These are phyloP conservation scores for Atractosteus spatula DNA, from an alignment of 2,113 vertebrate genomes.

Conservation along the genomic window DNA sequence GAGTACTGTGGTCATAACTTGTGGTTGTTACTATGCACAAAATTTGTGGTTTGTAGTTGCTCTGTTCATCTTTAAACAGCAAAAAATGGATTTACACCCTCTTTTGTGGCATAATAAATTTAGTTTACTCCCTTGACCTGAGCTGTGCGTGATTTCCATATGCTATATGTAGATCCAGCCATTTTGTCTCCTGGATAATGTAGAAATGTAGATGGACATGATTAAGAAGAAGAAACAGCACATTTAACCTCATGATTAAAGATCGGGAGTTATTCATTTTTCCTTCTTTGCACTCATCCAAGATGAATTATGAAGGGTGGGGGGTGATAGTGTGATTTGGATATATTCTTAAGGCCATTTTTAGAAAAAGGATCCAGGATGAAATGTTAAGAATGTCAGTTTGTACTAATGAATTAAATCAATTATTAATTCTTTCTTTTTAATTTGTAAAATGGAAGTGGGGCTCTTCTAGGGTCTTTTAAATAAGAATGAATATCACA, in stretches of 20 bases:
- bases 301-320: too few relatives aligned
- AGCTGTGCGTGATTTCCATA: too few relatives aligned
- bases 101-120: too few relatives aligned
- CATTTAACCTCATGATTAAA: too few relatives aligned
- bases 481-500: slow-evolving; percentile 28
- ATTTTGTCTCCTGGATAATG: neutral
- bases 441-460: slow-evolving; percentile 37
- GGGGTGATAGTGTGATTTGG: neutral
- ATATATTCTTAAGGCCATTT: slow-evolving; percentile 50
- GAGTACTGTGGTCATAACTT: neutral
- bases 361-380: slow-evolving; percentile 54
- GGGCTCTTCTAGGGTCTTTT: slow-evolving; percentile 16
- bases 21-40: neutral
- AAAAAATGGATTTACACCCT: too few relatives aligned
- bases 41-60: neutral
- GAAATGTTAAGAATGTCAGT: slow-evolving; percentile 50
- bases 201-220: slow-evolving; percentile 31
- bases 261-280: too few relatives aligned
- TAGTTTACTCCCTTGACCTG: too few relatives aligned
- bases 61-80: too few relatives aligned
- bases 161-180: too few relatives aligned
- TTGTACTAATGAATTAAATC: slow-evolving; percentile 60
- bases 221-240: slow-evolving; percentile 46
- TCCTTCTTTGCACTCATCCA: too few relatives aligned
- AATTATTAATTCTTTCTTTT: slow-evolving; percentile 57